Evolutionary conservation across 2,888 invertebrate genomes (phyloP).

Genomic region (Diogma glabrata): DNA sequence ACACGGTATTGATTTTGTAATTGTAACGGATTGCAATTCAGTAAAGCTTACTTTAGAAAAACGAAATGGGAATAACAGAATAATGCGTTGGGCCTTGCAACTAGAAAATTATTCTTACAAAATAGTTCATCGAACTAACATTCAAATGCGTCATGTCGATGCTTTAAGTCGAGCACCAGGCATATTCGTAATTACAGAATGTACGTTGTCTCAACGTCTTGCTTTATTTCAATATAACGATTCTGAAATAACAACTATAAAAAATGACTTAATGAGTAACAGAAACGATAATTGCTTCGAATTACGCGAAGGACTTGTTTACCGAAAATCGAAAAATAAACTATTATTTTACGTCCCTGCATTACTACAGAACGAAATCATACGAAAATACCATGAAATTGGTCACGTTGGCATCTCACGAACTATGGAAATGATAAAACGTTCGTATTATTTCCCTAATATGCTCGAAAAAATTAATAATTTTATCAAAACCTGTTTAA

Average conservation of each 20-base stretch:
- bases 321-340: background rate
- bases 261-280: too few species aligned
- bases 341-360: background rate
- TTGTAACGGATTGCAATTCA: conserved; percentile 7
- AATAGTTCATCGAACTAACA: background rate
- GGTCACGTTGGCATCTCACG: background rate
- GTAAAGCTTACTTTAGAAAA: background rate
- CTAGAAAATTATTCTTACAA: background rate
- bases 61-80: background rate
- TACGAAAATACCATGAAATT: background rate
- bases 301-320: background rate
- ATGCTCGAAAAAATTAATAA: too few species aligned
- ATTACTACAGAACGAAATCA: background rate
- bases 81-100: background rate
- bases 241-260: background rate
- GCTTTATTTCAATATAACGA: background rate
- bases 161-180: background rate
- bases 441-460: too few species aligned
- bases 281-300: background rate
- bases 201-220: background rate
- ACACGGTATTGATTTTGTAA: conserved; percentile 2
- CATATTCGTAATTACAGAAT: background rate
- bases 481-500: background rate
- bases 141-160: background rate
- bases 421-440: too few species aligned